Evolutionary conservation across 1,140 invertebrate genomes (phyloP), one percentile per base, ranked within the genome.

Genomic region (Bombus confusus): DNA sequence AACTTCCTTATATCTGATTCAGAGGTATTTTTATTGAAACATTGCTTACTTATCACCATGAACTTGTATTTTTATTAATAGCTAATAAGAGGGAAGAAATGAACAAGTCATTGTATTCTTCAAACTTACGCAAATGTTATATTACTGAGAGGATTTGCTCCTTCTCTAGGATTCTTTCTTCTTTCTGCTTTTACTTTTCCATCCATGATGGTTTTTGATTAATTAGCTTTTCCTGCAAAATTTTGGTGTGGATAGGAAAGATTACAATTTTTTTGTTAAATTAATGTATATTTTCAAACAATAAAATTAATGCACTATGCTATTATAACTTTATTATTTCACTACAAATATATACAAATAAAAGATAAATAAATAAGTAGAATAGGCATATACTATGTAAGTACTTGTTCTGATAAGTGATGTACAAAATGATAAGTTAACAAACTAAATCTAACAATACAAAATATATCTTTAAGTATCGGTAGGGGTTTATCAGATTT

Each of bases 71-170:
- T 64, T 37, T 75, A 74, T n/a, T 76, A 62, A 25, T 68, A 81
- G 15, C 4, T 15, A 18, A 68, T 72, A 62, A 80, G 37, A n/a
- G 1, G 0, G 28, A 72, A 64, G 34, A 41, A 81, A 28, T 0
- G 13, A 64, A 75, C 28, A 2, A 18, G 12, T 68, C 59, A 41
- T 39, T 25, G 5, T 4, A 84, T 81, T 43, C 2, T 57, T 71
- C 15, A 43, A 28, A 95, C 95, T 96, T 94, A 96, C 96, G 94
- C 88, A 89, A 96, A 96, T 81, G 96, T 96, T 52, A 96, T 88
- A 71, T 91, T 93, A 87, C 96, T 96, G 37, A 96, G 82, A 87
- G 94, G 91, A 93, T 96, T 96, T 31, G 96, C 96, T 86, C 93
- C 93, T 86, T 95, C 95, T 86, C 96, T 91, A 8, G 96, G 96